Evolutionary conservation across 2,888 invertebrate genomes (phyloP).

Genomic region (Catonia carolina): DNA sequence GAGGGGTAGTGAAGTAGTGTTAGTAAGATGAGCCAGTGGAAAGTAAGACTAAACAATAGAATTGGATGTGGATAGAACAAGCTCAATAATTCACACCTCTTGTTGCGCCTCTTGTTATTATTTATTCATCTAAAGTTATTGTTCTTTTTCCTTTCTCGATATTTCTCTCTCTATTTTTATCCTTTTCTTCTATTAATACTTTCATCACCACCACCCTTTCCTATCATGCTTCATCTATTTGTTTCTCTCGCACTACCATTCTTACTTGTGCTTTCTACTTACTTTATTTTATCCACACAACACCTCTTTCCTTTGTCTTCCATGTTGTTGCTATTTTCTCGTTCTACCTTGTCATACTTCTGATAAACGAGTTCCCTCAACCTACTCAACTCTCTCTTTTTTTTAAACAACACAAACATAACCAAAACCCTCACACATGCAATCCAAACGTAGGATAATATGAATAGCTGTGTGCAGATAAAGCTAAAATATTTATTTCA

Average conservation of each 20-base stretch:
- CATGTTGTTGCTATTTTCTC: neutral
- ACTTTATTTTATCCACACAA: neutral
- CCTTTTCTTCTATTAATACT: slow-evolving; percentile 6
- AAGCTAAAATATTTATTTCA: too few relatives aligned
- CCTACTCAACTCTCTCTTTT: neutral
- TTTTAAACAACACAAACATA: neutral
- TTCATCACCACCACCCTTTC: neutral
- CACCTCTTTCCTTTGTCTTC: neutral
- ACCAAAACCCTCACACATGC: too few relatives aligned
- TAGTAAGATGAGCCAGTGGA: too few relatives aligned
- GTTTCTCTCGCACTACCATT: neutral
- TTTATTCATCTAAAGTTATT: slow-evolving; percentile 11
- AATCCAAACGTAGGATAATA: too few relatives aligned
- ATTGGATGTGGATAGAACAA: too few relatives aligned
- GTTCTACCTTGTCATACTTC: neutral
- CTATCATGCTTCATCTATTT: neutral
- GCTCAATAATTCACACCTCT: slow-evolving; percentile 12
- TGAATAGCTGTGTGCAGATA: too few relatives aligned
- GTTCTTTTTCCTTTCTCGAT: neutral
- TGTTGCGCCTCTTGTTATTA: slow-evolving; percentile 3
- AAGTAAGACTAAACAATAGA: neutral
- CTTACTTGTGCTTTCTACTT: neutral
- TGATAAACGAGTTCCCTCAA: neutral
- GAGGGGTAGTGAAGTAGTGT: too few relatives aligned
- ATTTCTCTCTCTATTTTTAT: too few relatives aligned